Base-by-base conservation (phyloP, 2,113 vertebrate genomes). In the Ornithorhynchus anatinus region DNA sequence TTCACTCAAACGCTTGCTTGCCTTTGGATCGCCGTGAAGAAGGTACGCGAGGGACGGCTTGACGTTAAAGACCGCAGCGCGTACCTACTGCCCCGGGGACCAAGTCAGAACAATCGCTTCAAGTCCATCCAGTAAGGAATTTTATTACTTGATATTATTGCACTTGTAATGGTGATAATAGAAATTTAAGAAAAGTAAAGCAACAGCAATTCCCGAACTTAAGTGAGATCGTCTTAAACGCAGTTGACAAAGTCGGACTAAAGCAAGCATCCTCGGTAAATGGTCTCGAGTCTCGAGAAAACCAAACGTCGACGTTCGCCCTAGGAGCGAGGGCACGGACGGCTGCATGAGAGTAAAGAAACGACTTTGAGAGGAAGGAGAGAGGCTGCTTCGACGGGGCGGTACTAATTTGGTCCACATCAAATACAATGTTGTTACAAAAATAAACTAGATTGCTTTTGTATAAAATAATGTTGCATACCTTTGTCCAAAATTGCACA, bases 391-490 rank as follows among this genome's bases (percentile, higher is more conserved):
- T 38, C 59, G 82, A 89, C 60, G 76, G 59, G 82, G 73, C 6
- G 11, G 86, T 69, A 84, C 50, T 77, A 79, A 84, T 92, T 94
- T 95, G 94, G 93, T 95, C 94, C 93, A 90, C 85, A 81, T 92
- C 81, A 88, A 85, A 86, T 83, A 87, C 44, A 83, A n/a, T 73
- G 87, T 89, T 86, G 61, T 88, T 94, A 94, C 84, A 94, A 94
- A 95, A 95, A 95, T 94, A 95, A 92, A 92, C 88, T 86, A 89
- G 70, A 90, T 79, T 85, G 84, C 80, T 90, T 82, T 69, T 89
- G 79, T 93, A 93, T 89, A 92, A 95, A 95, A 94, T 85, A 91
- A 92, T 90, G 85, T 87, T 92, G 91, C 89, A 90, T 92, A 92
- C 83, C 81, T 91, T 78, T 92, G 88, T 78, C 88, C 89, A 87